Base-by-base conservation (phyloP, 2,888 invertebrate genomes). In the Pantelozetes paolii region DNA sequence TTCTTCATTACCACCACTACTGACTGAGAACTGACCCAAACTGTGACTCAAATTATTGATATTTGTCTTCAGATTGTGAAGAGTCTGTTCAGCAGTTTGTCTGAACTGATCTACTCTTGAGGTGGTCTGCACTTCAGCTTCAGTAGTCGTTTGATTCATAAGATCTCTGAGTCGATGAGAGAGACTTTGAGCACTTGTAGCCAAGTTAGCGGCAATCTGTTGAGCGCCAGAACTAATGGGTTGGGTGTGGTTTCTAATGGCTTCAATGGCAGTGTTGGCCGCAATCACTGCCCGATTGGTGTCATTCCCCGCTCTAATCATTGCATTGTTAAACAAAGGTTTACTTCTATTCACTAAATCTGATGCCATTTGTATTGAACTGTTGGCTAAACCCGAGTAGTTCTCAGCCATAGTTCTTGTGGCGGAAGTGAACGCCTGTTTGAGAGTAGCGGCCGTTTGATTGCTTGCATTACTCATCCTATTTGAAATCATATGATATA, bases 301-400 rank as follows among this genome's bases (percentile, higher is more conserved):
- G 18, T 50, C 50, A 50, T 50, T 50, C 5, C 50, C 50, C 11
- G 50, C 50, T 18, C 50, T 50, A n/a, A n/a, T n/a, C n/a, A 8
- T 50, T 8, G 50, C 50, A 5, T 18, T 50, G n/a, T n/a, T 13
- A 18, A 50, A 50, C 11, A 50, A 18, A n/a, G 18, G n/a, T 13
- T 13, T 13, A 13, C 18, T 18, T 18, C 18, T 50, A n/a, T 50
- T n/a, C 18, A 5, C 18, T n/a, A 50, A 13, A 50, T 50, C 50
- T 50, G 50, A 50, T 5, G 50, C 50, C 50, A 50, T 13, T n/a
- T 50, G 50, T 18, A 50, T 13, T 13, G 50, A 50, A 50, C 20
- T 50, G 50, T 50, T 50, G 50, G 50, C 50, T 18, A 50, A 50
- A 50, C 50, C 50, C 50, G 50, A 50, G 20, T 50, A 50, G 50